Percentiles rank a stretch among this genome's conserved stretches.
Conservation (phyloP, 2,888 invertebrate genomes). For the Dasypolia templi region DNA sequence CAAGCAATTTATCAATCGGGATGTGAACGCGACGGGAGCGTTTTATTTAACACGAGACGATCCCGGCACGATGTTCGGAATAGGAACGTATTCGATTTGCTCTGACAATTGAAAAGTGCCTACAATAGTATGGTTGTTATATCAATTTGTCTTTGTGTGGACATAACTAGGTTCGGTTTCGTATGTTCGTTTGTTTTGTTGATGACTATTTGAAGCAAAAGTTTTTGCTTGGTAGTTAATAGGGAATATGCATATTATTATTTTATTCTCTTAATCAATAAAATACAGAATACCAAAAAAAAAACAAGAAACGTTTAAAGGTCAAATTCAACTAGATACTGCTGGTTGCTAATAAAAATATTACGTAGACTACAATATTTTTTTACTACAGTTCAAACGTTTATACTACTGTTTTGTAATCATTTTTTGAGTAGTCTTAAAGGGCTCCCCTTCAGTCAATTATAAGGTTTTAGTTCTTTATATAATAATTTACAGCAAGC, state of each 20-base stretch:
- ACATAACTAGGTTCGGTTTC: constrained; percentile 8
- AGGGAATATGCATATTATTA: too few relatives aligned
- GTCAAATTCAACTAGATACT: too few relatives aligned
- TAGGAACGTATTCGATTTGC: constrained; percentile 40
- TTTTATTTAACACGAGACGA: constrained; percentile 52
- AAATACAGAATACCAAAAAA: too few relatives aligned
- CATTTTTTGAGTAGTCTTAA: too few relatives aligned
- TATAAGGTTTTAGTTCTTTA: too few relatives aligned
- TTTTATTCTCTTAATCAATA: too few relatives aligned
- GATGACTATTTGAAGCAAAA: not conserved
- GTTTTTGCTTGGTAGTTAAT: not conserved
- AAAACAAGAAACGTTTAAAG: too few relatives aligned
- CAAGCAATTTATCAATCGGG: constrained; percentile 70
- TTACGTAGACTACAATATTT: too few relatives aligned
- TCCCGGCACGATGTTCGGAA: constrained; percentile 46
- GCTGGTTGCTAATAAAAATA: too few relatives aligned
- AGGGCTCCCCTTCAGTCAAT: too few relatives aligned
- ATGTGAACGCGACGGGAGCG: constrained; percentile 44
- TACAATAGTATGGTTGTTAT: constrained; percentile 26
- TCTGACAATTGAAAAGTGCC: constrained; percentile 38
- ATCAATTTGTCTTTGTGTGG: constrained; percentile 43
- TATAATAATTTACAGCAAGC: not conserved
- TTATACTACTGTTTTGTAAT: too few relatives aligned
- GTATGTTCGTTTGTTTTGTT: not conserved
- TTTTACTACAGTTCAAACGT: too few relatives aligned